Base-by-base conservation (phyloP, 2,888 invertebrate genomes). In the Serrognathus titanus region DNA sequence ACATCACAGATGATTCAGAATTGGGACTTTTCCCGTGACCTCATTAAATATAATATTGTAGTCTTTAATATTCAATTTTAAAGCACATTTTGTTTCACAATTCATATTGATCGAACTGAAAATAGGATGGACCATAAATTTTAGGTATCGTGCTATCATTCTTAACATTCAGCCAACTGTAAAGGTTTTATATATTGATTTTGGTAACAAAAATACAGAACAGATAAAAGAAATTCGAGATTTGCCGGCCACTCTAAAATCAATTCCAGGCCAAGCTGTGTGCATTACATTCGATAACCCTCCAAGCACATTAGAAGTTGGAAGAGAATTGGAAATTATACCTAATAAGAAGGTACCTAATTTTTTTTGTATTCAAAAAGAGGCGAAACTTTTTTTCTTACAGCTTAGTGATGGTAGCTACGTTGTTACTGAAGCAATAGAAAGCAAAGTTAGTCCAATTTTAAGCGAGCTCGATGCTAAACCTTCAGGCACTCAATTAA, bases 151-250 rank as follows among this genome's bases (percentile, higher is more conserved):
- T 51, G 67, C 65, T 20, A 41, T 60, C n/a, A 61, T 69, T 24
- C 46, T 64, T 12, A 51, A 55, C 41, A 52, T 55, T n/a, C 57
- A 57, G 7, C 69, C 69, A 1, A n/a, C 11, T 4, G 36, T 66
- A 6, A 63, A 53, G 47, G 70, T 72, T 2, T 60, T 63, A 12
- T 69, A 69, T 39, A 52, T 74, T 2, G 74, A 74, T 58, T 72
- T 66, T 59, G 74, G 74, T 3, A 72, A 71, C 57, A 50, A 57
- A 43, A 40, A 60, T 10, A 63, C 63, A 3, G 54, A 58, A 10
- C 43, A 57, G 10, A 51, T 70, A 8, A 62, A 36, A 10, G 63
- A 62, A 48, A 37, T 63, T 2, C 45, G 57, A 5, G 48, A 53
- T 37, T 38, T 62, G 11, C 63, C 71, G 38, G 48, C 62, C 8